Percentiles rank a stretch among this genome's conserved stretches.
Evolutionary conservation across 2,797 vertebrate species (phyloP).

Genomic region (Odontamblyopus lacepedii): DNA sequence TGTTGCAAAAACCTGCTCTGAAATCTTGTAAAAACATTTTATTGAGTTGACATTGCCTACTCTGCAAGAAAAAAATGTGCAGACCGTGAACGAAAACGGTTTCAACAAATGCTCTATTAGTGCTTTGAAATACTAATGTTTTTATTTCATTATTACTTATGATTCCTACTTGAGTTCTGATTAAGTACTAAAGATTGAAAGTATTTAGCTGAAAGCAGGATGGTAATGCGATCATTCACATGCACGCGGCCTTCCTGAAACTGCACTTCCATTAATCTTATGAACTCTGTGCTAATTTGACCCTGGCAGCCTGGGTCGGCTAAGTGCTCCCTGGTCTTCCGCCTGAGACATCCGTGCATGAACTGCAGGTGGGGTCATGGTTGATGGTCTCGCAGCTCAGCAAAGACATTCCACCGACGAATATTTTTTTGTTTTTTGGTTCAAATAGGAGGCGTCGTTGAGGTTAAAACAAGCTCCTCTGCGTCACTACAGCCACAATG

Average conservation of each 20-base stretch:
- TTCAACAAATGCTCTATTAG: background rate
- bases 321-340: constrained; percentile 19
- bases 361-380: constrained; percentile 45
- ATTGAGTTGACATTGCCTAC: background rate
- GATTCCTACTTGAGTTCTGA: background rate
- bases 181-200: background rate
- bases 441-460: constrained; percentile 36
- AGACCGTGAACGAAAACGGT: background rate
- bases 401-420: constrained; percentile 59
- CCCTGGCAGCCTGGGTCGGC: constrained; percentile 2
- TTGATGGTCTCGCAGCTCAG: constrained; percentile 40
- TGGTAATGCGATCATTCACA: background rate
- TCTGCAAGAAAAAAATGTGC: background rate
- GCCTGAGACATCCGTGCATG: constrained; percentile 10
- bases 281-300: background rate
- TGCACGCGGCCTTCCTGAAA: background rate
- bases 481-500: constrained; percentile 15
- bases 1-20: background rate
- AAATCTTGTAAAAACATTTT: background rate
- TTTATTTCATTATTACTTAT: too few relatives aligned
- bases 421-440: constrained; percentile 46
- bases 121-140: background rate
- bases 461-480: constrained; percentile 37
- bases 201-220: background rate
- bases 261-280: background rate